Evolutionary conservation across 2,797 vertebrate genomes (phyloP).

Genomic region (Manis crassicaudata): DNA sequence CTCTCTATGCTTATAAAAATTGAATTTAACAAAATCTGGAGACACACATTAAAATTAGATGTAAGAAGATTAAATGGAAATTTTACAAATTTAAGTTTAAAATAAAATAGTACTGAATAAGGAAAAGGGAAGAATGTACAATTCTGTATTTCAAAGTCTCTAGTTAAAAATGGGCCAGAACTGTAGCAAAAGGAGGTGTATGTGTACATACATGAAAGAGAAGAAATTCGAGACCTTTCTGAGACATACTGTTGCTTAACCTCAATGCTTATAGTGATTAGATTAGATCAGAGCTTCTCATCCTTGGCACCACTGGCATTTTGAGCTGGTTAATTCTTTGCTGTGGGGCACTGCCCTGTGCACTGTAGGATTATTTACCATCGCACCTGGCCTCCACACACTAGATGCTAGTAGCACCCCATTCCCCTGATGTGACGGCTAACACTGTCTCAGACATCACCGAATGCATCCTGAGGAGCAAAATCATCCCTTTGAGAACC

Average conservation of each 20-base stretch:
- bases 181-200: background rate
- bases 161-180: background rate
- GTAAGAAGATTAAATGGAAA: background rate
- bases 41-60: conserved; percentile 7
- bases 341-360: background rate
- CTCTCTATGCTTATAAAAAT: background rate
- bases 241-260: background rate
- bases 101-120: background rate
- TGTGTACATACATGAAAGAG: background rate
- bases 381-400: background rate
- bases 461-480: background rate
- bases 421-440: background rate
- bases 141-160: background rate
- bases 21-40: background rate
- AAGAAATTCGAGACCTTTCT: background rate
- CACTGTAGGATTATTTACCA: too few species aligned
- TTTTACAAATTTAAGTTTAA: conserved; percentile 39
- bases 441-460: background rate
- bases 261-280: background rate
- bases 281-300: background rate
- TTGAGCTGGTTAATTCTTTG: background rate
- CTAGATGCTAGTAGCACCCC: background rate
- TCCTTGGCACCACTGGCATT: background rate
- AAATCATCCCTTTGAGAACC: background rate
- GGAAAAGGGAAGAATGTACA: background rate